A percentile compares a stretch with the other conserved stretches of the same genome.
These are phyloP conservation scores for Panthera tigris DNA, from an alignment of 2,113 vertebrate species.

Conservation along the genomic window DNA sequence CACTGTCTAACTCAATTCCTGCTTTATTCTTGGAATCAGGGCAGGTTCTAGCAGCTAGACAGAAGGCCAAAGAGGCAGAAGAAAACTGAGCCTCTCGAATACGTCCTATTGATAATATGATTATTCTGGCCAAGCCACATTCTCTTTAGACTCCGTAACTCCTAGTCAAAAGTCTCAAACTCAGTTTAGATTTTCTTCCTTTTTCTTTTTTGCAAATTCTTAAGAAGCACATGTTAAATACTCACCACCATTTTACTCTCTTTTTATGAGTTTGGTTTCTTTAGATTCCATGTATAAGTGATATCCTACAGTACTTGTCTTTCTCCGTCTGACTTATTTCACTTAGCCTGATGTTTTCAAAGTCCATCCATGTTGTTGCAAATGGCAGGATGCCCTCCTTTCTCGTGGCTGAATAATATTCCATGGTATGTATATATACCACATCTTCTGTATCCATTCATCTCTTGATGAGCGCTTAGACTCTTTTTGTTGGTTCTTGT, in stretches of 20 bases:
- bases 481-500: background rate
- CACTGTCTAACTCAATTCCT: background rate
- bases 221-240: background rate
- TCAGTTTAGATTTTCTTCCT: background rate
- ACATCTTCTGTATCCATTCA: background rate
- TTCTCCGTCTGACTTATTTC: background rate
- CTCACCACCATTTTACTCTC: background rate
- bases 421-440: background rate
- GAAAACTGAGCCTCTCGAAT: background rate
- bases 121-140: background rate
- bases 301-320: background rate
- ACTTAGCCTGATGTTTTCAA: background rate
- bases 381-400: background rate
- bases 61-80: background rate
- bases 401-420: background rate
- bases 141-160: conserved; percentile 31
- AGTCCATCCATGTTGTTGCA: background rate
- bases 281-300: background rate
- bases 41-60: background rate
- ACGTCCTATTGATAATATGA: background rate
- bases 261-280: background rate
- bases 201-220: background rate
- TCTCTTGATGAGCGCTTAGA: background rate
- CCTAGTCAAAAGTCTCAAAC: background rate
- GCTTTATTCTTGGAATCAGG: background rate